Evolutionary conservation across 2,113 vertebrate genomes (phyloP).

Genomic region (Toxotes jaculatrix): DNA sequence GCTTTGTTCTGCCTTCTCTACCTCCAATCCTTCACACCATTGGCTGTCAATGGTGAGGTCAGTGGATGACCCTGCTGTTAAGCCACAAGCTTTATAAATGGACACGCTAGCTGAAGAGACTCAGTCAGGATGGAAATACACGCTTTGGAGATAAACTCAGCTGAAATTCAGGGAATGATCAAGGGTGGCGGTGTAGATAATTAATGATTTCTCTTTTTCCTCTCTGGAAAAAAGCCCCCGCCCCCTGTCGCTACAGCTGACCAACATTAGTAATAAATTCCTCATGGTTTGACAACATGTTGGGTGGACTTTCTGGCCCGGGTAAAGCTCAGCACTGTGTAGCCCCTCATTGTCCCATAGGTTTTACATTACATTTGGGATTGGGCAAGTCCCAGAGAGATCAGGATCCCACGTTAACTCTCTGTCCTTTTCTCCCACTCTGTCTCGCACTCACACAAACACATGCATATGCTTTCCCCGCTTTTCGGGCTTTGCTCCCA

Average conservation of each 20-base stretch:
- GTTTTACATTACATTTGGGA: conserved; percentile 83
- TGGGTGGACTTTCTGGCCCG: conserved; percentile 74
- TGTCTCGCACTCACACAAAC: conserved; percentile 28
- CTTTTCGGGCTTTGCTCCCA: conserved; percentile 56
- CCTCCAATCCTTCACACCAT: conserved; percentile 67
- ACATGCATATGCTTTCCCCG: conserved; percentile 25
- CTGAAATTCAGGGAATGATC: conserved; percentile 75
- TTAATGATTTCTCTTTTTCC: conserved; percentile 79
- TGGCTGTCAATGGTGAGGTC: conserved; percentile 69
- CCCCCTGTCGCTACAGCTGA: conserved; percentile 80
- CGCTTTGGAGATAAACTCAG: conserved; percentile 78
- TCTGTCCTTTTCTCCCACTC: background rate
- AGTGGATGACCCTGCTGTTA: conserved; percentile 63
- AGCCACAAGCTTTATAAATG: conserved; percentile 77
- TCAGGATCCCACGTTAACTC: conserved; percentile 70
- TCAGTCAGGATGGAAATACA: conserved; percentile 74
- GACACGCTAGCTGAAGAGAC: conserved; percentile 56
- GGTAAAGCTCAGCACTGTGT: conserved; percentile 59
- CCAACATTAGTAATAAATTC: conserved; percentile 87
- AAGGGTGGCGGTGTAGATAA: conserved; percentile 75
- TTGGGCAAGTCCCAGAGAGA: conserved; percentile 71
- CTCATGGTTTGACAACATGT: conserved; percentile 83
- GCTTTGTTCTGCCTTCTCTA: conserved; percentile 72
- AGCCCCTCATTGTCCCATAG: conserved; percentile 75
- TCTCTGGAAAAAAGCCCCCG: conserved; percentile 53